These are phyloP conservation scores for Neotragus pygmaeus DNA, from an alignment of 2,113 vertebrate genomes.

Conservation along the genomic window DNA sequence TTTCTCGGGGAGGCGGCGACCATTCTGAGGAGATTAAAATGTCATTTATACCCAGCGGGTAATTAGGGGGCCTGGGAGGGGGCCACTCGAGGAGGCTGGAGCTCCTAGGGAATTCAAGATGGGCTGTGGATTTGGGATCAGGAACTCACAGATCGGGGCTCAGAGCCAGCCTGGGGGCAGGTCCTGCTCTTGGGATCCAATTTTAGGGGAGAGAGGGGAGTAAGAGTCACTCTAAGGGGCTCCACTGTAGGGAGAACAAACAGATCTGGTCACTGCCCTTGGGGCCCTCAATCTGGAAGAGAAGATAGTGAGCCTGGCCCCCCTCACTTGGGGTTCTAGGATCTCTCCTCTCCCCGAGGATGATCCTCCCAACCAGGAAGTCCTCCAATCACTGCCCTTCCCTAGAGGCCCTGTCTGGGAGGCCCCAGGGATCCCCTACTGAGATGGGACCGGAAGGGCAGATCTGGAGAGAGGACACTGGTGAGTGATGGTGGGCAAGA, in stretches of 20 bases:
- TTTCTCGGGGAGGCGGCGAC: neutral
- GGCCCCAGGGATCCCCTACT: neutral
- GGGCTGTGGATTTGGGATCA: neutral
- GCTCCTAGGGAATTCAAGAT: rapidly evolving
- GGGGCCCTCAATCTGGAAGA: neutral
- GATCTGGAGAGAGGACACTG: no score
- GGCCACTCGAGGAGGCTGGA: neutral
- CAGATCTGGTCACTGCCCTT: neutral
- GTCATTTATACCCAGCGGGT: neutral
- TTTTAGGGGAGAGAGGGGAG: neutral
- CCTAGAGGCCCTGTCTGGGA: neutral
- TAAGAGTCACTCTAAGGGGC: no score
- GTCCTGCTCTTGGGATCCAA: neutral
- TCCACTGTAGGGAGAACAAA: neutral
- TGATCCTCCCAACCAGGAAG: neutral
- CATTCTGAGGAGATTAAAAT: constrained; percentile 44
- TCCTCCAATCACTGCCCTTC: neutral
- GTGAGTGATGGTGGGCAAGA: neutral
- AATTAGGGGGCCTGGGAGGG: neutral
- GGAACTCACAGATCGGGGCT: neutral
- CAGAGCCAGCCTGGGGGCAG: neutral
- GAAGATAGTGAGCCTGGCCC: neutral
- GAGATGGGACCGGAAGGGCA: neutral
- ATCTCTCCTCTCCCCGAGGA: neutral
- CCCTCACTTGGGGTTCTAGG: neutral